A percentile compares a stretch with the other conserved stretches of the same genome.
Conservation (phyloP, 2,888 invertebrate genomes). For the Lepidonotus clava region DNA sequence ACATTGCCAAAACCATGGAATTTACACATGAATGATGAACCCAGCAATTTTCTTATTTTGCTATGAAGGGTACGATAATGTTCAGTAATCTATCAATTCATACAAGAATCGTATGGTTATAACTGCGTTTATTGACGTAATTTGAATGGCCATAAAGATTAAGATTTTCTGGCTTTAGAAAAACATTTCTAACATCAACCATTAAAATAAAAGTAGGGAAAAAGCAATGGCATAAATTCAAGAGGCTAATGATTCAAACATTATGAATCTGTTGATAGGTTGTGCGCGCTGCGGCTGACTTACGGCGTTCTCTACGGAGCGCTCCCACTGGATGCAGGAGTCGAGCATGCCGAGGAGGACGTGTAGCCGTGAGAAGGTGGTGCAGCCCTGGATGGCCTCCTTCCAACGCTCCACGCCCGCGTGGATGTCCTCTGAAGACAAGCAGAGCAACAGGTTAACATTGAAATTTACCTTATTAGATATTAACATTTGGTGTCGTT, state of each 20-base stretch:
- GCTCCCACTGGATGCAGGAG: constrained; percentile 80
- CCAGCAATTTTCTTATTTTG: no score
- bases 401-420: constrained; percentile 73
- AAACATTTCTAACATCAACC: neutral
- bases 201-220: neutral
- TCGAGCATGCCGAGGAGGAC: constrained; percentile 80
- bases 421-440: constrained; percentile 33
- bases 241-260: neutral
- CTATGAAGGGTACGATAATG: no score
- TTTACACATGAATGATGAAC: no score
- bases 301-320: constrained; percentile 80
- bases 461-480: neutral
- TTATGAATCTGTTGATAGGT: neutral
- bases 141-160: no score
- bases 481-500: no score
- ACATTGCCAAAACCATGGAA: no score
- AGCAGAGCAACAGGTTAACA: no score
- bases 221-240: neutral
- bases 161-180: neutral
- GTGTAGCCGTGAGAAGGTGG: constrained; percentile 79
- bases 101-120: no score
- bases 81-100: no score
- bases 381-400: constrained; percentile 75
- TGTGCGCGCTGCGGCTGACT: no score
- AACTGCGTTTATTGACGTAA: no score